Conservation (phyloP, 2,797 vertebrate species). For the Chrosomus eos region DNA sequence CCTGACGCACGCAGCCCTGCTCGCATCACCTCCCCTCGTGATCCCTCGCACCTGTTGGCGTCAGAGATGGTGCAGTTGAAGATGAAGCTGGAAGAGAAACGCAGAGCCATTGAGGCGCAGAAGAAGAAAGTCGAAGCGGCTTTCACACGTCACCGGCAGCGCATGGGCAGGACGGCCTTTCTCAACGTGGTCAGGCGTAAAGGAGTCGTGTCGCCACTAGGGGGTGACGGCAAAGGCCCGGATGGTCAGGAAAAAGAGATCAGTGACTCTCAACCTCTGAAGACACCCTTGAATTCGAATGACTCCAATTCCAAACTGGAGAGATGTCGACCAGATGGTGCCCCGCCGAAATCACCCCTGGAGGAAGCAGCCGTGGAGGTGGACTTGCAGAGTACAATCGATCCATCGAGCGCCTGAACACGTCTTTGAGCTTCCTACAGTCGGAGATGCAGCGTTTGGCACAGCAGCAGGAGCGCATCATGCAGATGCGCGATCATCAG, state of each 20-base stretch:
- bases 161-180: slow-evolving; percentile 96
- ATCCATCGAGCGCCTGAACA: slow-evolving; percentile 93
- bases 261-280: slow-evolving; percentile 65
- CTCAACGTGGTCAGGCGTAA: slow-evolving; percentile 94
- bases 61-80: slow-evolving; percentile 96
- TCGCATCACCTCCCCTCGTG: slow-evolving; percentile 77
- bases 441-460: slow-evolving; percentile 96
- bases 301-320: slow-evolving; percentile 73
- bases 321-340: slow-evolving; percentile 83
- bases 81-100: slow-evolving; percentile 98
- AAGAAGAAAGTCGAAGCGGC: slow-evolving; percentile 98
- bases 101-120: slow-evolving; percentile 96
- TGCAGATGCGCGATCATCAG: slow-evolving; percentile 94
- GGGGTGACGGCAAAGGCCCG: slow-evolving; percentile 71
- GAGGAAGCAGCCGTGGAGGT: slow-evolving; percentile 83
- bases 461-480: slow-evolving; percentile 94
- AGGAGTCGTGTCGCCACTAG: slow-evolving; percentile 82
- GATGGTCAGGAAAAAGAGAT: slow-evolving; percentile 80
- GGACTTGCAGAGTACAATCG: slow-evolving; percentile 92
- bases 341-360: slow-evolving; percentile 77
- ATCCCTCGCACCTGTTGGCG: slow-evolving; percentile 90
- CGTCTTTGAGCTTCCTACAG: slow-evolving; percentile 91
- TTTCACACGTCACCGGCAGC: slow-evolving; percentile 92
- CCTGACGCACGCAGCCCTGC: slow-evolving; percentile 76
- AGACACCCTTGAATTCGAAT: slow-evolving; percentile 45